A percentile compares a stretch with the other conserved stretches of the same genome.
phyloP scores from a whole-genome alignment of 1,140 invertebrate genomes.

The Lerema accius region DNA sequence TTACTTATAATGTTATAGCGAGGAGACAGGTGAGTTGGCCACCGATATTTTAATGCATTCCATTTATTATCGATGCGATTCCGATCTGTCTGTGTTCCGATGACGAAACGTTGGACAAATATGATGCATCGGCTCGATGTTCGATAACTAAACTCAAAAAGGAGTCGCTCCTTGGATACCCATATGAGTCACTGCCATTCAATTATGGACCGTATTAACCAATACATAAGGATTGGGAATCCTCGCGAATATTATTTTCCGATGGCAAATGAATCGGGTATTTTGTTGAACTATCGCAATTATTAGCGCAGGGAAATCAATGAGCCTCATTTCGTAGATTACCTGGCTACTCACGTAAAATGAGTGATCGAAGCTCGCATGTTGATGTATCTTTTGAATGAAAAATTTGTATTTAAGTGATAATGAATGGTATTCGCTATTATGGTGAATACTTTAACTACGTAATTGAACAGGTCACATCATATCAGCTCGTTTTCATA shows the following conservation, averaged over 20 bases:
- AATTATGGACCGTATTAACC: conserved; percentile 36
- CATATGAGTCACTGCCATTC: conserved; percentile 13
- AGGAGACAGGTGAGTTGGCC: conserved; percentile 48
- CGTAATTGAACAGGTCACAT: not conserved
- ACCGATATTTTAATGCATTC: conserved; percentile 59
- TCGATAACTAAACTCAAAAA: conserved; percentile 58
- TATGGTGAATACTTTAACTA: not conserved
- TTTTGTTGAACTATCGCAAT: conserved; percentile 62
- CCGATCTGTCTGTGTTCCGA: conserved; percentile 59
- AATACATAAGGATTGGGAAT: conserved; percentile 18
- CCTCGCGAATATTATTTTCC: conserved; percentile 7
- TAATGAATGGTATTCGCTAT: conserved; percentile 22
- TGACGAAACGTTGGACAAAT: conserved; percentile 78
- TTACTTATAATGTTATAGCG: conserved; percentile 31
- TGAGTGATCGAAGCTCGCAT: conserved; percentile 69
- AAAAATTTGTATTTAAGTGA: conserved; percentile 26
- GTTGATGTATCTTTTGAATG: conserved; percentile 50
- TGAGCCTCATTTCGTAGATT: conserved; percentile 76
- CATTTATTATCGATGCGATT: conserved; percentile 68
- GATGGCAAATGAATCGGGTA: conserved; percentile 28
- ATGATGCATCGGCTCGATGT: conserved; percentile 77
- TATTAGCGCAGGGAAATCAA: conserved; percentile 76
- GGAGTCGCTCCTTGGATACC: conserved; percentile 38
- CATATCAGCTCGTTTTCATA: too few species aligned
- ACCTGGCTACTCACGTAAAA: conserved; percentile 60